These are phyloP conservation scores for Panagrolaimus sp. DNA, from an alignment of 1,140 invertebrate species.

Conservation along the genomic window DNA sequence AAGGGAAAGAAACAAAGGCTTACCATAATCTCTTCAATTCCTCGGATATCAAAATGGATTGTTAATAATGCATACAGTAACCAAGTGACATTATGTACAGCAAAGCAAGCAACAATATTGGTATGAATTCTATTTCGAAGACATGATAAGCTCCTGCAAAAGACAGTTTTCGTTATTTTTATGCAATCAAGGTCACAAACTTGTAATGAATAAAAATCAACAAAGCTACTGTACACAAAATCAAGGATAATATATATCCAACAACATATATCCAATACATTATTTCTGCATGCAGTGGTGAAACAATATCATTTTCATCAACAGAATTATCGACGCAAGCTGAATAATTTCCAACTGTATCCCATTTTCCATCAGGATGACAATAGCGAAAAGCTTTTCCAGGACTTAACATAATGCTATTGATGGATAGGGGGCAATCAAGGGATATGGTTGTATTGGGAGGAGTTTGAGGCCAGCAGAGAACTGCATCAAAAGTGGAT, in stretches of 20 bases:
- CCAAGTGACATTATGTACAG: slow-evolving; percentile 5
- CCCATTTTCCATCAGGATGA: neutral
- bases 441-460: neutral
- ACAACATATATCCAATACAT: slow-evolving; percentile 9
- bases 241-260: neutral
- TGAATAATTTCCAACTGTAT: neutral
- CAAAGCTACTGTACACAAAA: neutral
- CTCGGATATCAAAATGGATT: neutral
- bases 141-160: neutral
- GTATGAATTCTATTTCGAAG: neutral
- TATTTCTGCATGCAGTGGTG: neutral
- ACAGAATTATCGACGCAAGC: neutral
- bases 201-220: slow-evolving; percentile 8
- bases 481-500: neutral
- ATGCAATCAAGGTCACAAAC: neutral
- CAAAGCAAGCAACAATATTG: slow-evolving; percentile 6
- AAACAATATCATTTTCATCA: neutral
- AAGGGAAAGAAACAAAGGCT: neutral
- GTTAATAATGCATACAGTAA: neutral
- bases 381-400: neutral
- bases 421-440: neutral
- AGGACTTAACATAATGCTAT: neutral
- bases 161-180: neutral
- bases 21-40: slow-evolving; percentile 5
- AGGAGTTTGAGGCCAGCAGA: slow-evolving; percentile 5